A percentile compares a stretch with the other conserved stretches of the same genome.
Evolutionary conservation across 2,113 vertebrate species (phyloP).

Genomic region (Opisthocomus hoazin): DNA sequence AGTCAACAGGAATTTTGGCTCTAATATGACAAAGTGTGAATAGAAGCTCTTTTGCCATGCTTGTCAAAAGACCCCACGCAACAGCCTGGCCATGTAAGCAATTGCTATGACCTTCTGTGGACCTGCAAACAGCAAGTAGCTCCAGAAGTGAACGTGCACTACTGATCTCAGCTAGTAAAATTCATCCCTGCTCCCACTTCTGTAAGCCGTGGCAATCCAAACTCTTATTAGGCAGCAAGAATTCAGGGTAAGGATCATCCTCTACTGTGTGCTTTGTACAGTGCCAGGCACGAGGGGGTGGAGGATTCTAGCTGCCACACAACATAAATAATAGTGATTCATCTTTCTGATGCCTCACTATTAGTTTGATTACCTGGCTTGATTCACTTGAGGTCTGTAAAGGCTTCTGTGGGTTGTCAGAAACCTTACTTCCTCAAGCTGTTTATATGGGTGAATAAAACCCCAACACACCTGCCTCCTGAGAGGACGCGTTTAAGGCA

Average conservation of each 20-base stretch:
- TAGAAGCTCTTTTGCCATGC: neutral
- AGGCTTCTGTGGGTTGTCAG: neutral
- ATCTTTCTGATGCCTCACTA: neutral
- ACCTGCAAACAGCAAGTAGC: neutral
- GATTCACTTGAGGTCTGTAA: neutral
- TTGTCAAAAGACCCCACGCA: neutral
- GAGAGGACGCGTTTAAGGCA: neutral
- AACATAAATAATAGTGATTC: neutral
- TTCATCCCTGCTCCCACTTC: neutral
- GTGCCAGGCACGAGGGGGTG: neutral
- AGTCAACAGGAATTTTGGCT: neutral
- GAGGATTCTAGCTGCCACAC: neutral
- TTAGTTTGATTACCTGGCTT: slow-evolving; percentile 19
- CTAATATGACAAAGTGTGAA: neutral
- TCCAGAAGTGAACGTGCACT: neutral
- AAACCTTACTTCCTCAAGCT: slow-evolving; percentile 5
- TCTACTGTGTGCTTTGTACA: neutral
- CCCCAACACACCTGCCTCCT: neutral
- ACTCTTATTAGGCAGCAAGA: neutral
- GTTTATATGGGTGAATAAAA: neutral
- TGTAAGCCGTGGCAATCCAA: neutral
- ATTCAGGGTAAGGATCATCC: neutral
- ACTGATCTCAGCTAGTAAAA: neutral
- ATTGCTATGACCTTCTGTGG: neutral
- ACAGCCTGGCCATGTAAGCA: neutral